These are phyloP conservation scores for Arge pagana DNA, from an alignment of 2,888 invertebrate species.

Conservation along the genomic window DNA sequence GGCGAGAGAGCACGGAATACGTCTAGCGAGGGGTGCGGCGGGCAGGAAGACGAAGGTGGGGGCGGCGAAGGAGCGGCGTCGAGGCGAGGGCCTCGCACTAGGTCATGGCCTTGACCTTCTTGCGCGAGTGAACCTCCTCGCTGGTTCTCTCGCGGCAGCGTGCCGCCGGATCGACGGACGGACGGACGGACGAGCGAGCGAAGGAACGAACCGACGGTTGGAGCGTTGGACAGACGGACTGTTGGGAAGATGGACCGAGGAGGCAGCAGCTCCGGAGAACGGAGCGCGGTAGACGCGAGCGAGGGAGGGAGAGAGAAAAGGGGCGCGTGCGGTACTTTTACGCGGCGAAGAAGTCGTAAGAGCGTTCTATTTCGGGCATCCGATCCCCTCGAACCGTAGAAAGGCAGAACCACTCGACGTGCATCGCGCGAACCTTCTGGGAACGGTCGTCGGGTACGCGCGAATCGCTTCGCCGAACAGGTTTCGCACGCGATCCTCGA, in stretches of 20 bases:
- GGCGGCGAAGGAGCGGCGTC: constrained; percentile 28
- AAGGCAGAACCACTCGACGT: too few species aligned
- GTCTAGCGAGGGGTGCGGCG: constrained; percentile 13
- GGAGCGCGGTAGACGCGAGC: too few species aligned
- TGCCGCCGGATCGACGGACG: not conserved
- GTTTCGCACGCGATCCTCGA: too few species aligned
- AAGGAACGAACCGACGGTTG: not conserved
- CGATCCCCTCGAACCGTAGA: too few species aligned
- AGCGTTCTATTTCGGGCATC: too few species aligned
- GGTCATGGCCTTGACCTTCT: constrained; percentile 55
- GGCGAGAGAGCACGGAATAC: constrained; percentile 12
- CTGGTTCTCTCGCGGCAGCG: not conserved
- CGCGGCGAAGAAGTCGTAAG: too few species aligned
- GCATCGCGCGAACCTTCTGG: too few species aligned
- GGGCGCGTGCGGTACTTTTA: too few species aligned
- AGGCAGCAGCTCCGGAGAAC: constrained; percentile 5
- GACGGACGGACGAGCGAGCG: not conserved
- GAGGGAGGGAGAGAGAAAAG: too few species aligned
- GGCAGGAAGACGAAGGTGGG: constrained; percentile 28
- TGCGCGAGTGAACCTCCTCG: constrained; percentile 47
- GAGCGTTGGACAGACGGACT: not conserved
- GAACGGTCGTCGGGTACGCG: too few species aligned
- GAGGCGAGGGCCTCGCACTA: constrained; percentile 48
- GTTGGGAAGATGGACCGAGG: constrained; percentile 18
- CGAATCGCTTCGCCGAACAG: too few species aligned